Evolutionary conservation across 2,797 vertebrate genomes (phyloP).

Genomic region (Gallinago solitaria): DNA sequence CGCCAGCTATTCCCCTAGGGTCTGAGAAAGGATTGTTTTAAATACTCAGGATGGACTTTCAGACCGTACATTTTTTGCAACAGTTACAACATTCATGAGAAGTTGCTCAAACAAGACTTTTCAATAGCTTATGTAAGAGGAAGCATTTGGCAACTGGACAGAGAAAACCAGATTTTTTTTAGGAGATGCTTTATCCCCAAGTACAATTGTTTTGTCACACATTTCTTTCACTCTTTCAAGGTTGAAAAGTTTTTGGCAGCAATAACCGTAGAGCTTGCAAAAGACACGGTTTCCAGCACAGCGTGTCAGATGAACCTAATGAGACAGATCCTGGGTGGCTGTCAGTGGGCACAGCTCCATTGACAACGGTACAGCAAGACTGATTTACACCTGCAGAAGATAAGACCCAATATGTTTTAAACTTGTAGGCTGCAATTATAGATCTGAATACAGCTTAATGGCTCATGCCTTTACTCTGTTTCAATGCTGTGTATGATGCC

Average conservation of each 20-base stretch:
- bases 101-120: constrained; percentile 20
- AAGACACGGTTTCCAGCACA: background rate
- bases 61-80: background rate
- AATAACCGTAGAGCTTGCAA: background rate
- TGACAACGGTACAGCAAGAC: background rate
- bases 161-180: background rate
- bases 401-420: background rate
- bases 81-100: background rate
- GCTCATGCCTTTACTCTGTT: background rate
- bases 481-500: background rate
- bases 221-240: constrained; percentile 9
- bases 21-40: background rate
- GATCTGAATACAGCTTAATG: background rate
- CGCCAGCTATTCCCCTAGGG: background rate
- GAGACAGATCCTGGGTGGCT: background rate
- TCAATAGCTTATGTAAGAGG: constrained; percentile 8
- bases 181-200: constrained; percentile 13
- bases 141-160: constrained; percentile 16
- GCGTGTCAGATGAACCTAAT: background rate
- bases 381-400: background rate
- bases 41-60: background rate
- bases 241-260: constrained; percentile 37
- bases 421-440: background rate
- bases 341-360: background rate
- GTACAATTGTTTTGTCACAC: constrained; percentile 7